Evolutionary conservation across 2,113 vertebrate genomes (phyloP).

Genomic region (Oreochromis spilurus): DNA sequence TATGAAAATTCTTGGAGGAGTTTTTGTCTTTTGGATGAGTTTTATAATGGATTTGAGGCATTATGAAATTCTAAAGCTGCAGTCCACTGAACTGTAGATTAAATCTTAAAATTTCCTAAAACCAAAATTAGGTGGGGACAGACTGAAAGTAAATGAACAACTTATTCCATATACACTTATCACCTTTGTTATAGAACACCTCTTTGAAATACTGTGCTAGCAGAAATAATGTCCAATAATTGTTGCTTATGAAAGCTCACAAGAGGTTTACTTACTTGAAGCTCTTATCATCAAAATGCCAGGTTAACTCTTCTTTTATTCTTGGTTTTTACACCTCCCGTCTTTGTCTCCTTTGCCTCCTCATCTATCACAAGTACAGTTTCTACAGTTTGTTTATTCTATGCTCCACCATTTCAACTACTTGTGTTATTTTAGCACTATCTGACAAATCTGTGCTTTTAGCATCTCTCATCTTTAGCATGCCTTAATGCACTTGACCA

Average conservation of each 20-base stretch:
- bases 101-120: background rate
- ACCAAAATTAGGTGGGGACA: background rate
- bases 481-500: background rate
- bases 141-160: background rate
- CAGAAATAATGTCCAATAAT: background rate
- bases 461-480: background rate
- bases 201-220: background rate
- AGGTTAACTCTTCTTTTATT: background rate
- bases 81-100: background rate
- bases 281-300: background rate
- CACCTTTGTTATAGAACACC: background rate
- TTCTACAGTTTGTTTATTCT: background rate
- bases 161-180: background rate
- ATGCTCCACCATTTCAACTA: background rate
- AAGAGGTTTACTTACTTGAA: rapidly evolving
- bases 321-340: background rate
- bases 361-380: background rate
- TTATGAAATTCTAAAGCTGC: background rate
- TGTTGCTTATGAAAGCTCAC: background rate
- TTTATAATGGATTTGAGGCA: background rate
- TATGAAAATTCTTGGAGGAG: background rate
- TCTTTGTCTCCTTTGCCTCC: background rate
- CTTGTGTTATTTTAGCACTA: background rate
- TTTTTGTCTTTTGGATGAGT: background rate
- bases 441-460: background rate